Base-by-base conservation (phyloP, 2,113 vertebrate genomes). In the Pygoscelis adeliae region DNA sequence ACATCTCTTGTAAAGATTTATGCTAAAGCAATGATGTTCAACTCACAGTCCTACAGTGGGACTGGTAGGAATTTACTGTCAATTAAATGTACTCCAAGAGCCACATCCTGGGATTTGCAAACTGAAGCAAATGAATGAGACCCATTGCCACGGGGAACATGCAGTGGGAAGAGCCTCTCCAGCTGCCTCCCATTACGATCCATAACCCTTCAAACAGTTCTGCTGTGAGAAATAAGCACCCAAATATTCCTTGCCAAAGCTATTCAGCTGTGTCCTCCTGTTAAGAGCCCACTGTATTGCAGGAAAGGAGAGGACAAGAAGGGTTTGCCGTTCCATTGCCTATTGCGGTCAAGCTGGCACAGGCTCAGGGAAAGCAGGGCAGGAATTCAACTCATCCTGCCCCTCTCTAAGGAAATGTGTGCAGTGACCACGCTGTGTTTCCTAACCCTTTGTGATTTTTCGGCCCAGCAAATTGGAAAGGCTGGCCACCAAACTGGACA, bases 1-100 rank as follows among this genome's bases (percentile, higher is more conserved):
- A 96, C 94, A 96, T 96, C 95, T 96, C 96, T 95, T 88, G 72
- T 88, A 87, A 97, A 95, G 96, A 97, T 96, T 97, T 95, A 97
- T 90, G 91, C 94, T 96, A 89, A 90, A 97, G 93, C 91, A 80
- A 80, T 59, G 95, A 96, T 97, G 96, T 91, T 97, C 96, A 97
- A 78, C 94, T 96, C 47, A 70, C 93, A 96, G 96, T 84, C 95
- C 89, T 89, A 84, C 80, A 87, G 87, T 3, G 86, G 71, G 81
- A 53, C 86, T 74, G 65, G 86, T 50, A 76, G 89, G 92, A 89
- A 97, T 94, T 96, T 47, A 76, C 81, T 87, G 81, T 72, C 84
- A 83, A 44, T 29, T 67, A 78, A 93, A 94, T 44, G 36, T n/a
- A 59, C 87, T 90, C 89, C 87, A 71, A 89, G 95, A 91, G 78